Base-by-base conservation (phyloP, 2,797 vertebrate genomes). In the Falco cherrug region DNA sequence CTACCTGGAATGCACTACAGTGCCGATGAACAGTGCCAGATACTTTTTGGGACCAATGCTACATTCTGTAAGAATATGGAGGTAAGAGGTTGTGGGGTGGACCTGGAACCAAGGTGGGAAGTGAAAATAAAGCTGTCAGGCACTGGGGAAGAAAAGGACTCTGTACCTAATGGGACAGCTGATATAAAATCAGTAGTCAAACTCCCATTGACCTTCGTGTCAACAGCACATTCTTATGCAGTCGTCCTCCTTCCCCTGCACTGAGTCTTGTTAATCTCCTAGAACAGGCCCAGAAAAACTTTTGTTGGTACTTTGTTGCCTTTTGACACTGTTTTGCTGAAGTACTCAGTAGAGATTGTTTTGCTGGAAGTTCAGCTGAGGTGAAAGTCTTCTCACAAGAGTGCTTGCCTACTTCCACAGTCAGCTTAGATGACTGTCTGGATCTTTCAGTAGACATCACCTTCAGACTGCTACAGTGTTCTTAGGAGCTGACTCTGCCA, bases 1-100 rank as follows among this genome's bases (percentile, higher is more conserved):
- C 98, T 99, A 83, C 99, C 99, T 0, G 99, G 99, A 48, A 99
- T 99, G 99, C 99, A 99, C 97, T 99, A 99, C 97, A 99, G 99
- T 7, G 99, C 99, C 6, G 98, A 99, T 2, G 99, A 99, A 63
- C 99, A 99, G 97, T 99, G 99, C 97, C 99, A 99, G 98, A 99
- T 99, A 91, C 98, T 99, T 29, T 99, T 99, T 61, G 99, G 99
- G 90, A 99, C 98, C 97, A 99, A 99, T 11, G 99, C 99, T 76
- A 99, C 99, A 1, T 99, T 99, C 98, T 99, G 99, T 97, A 99
- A 97, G 86, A 98, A 99, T 73, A 99, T 99, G 99, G 99, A 99
- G 99, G 99, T 99, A 97, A 92, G 98, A 53, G 45, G 63, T 4
- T 3, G 1, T 35, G 69, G 39, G 16, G 7, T 41, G 53, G 24